phyloP scores from a whole-genome alignment of 2,888 invertebrate species.

The Callimorpha dominula region DNA sequence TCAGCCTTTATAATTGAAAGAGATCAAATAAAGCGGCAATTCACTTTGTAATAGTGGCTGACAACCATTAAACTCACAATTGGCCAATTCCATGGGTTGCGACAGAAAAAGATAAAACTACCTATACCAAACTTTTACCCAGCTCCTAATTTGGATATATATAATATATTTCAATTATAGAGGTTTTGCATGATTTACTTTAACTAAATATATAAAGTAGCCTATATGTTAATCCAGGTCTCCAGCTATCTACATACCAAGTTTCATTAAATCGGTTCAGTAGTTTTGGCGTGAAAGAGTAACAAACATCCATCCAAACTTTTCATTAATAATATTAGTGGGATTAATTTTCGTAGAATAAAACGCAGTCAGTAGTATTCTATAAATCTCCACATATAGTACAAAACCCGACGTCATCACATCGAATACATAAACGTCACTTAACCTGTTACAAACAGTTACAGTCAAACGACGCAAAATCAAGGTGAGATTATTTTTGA shows the following conservation, averaged over 20 bases:
- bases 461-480: constrained; percentile 44
- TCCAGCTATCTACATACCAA: too few relatives aligned
- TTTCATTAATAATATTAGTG: too few relatives aligned
- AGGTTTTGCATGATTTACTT: too few relatives aligned
- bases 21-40: not conserved
- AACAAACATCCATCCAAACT: too few relatives aligned
- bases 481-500: constrained; percentile 48
- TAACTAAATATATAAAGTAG: too few relatives aligned
- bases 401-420: not conserved
- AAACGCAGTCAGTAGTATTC: not conserved
- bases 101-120: not conserved
- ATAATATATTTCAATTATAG: too few relatives aligned
- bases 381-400: not conserved
- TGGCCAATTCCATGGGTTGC: not conserved
- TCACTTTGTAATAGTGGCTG: not conserved
- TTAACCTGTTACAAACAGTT: constrained; percentile 1
- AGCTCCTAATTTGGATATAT: too few relatives aligned
- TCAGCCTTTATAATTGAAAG: too few relatives aligned
- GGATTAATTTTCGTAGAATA: not conserved
- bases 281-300: too few relatives aligned
- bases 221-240: too few relatives aligned
- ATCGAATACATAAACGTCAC: constrained; percentile 1
- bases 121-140: too few relatives aligned
- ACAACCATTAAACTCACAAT: not conserved
- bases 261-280: too few relatives aligned